A percentile compares a stretch with the other conserved stretches of the same genome.
Conservation (phyloP, 1,140 invertebrate genomes). For the Sarcophaga bullata region DNA sequence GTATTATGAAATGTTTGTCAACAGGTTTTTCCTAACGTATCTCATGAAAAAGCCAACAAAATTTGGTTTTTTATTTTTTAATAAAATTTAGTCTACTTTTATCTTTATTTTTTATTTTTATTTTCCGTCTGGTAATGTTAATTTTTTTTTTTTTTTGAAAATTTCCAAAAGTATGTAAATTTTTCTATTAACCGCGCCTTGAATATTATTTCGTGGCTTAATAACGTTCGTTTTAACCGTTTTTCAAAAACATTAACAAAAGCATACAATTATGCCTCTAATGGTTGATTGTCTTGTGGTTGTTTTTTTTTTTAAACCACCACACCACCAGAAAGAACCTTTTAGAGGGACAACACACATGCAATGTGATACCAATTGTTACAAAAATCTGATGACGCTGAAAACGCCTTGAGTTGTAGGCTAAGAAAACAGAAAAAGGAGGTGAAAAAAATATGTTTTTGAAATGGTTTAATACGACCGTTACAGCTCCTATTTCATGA, state of each 20-base stretch:
- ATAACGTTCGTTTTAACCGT: too few relatives aligned
- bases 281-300: not conserved
- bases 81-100: not conserved
- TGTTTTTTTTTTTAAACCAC: not conserved
- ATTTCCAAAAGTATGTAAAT: not conserved
- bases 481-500: too few relatives aligned
- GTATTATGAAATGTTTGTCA: not conserved
- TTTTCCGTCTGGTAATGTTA: not conserved
- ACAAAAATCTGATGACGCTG: not conserved
- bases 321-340: not conserved
- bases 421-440: too few relatives aligned
- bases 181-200: constrained; percentile 1
- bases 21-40: constrained; percentile 1
- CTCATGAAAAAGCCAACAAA: not conserved
- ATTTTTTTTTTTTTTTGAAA: not conserved
- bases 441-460: too few relatives aligned
- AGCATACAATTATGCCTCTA: too few relatives aligned
- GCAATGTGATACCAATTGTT: not conserved
- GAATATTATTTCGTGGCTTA: not conserved
- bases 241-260: not conserved
- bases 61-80: not conserved
- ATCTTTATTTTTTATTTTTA: not conserved
- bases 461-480: too few relatives aligned
- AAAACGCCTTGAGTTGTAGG: too few relatives aligned
- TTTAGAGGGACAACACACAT: not conserved